Evolutionary conservation across 2,888 invertebrate species (phyloP).

Genomic region (Eupithecia abbreviata): DNA sequence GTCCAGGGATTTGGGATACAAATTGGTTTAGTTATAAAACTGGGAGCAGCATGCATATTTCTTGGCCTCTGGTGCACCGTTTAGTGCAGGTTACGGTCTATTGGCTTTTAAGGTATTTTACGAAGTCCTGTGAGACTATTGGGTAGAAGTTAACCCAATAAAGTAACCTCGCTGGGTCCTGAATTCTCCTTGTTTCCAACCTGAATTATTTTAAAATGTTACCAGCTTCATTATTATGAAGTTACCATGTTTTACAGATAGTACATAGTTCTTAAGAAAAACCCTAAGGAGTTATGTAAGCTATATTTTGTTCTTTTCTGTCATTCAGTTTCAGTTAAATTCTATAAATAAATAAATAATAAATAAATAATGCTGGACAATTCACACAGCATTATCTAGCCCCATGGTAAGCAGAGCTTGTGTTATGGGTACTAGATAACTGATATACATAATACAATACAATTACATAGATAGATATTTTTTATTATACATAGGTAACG

Average conservation of each 20-base stretch:
- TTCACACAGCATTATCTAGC: too few relatives aligned
- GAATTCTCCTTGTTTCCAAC: neutral
- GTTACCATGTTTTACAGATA: too few relatives aligned
- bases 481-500: too few relatives aligned
- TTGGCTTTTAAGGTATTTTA: slow-evolving; percentile 39
- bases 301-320: neutral
- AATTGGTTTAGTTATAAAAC: slow-evolving; percentile 78
- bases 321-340: neutral
- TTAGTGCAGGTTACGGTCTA: slow-evolving; percentile 48
- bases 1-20: slow-evolving; percentile 60
- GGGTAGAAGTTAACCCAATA: slow-evolving; percentile 10
- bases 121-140: slow-evolving; percentile 19
- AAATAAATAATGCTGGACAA: too few relatives aligned
- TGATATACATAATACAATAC: too few relatives aligned
- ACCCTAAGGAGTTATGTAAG: neutral
- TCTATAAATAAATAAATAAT: too few relatives aligned
- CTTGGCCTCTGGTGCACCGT: slow-evolving; percentile 56
- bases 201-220: neutral
- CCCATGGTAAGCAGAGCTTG: too few relatives aligned
- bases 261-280: neutral
- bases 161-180: neutral
- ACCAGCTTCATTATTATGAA: too few relatives aligned
- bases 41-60: slow-evolving; percentile 61
- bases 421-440: too few relatives aligned
- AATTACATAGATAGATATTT: too few relatives aligned